Evolutionary conservation across 2,113 vertebrate genomes (phyloP), one percentile per base, ranked within the genome.

Genomic region (Dicrurus megarhynchus): DNA sequence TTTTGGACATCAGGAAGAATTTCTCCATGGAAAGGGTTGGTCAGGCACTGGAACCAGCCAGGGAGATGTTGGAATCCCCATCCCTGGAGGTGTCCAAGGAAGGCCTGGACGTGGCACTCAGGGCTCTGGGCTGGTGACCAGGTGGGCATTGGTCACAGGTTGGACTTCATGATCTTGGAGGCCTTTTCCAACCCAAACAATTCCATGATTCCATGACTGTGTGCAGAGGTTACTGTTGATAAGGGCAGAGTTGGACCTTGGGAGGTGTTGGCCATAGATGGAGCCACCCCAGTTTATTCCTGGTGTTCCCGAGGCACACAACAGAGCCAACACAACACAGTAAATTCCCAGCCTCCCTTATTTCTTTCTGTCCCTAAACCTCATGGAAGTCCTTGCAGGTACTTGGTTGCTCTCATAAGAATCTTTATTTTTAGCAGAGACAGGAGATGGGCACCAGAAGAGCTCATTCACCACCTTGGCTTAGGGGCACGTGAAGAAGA

Each of bases 241-340:
- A 44, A 55, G 27, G 60, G 37, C 57, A 55, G 77, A 71, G n/a
- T 0, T 84, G 59, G 67, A 37, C 27, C 27, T 55, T 18, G 21
- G 55, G 44, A 46, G 24, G 28, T 65, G 12, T 42, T 60, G 32
- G 18, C 59, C 19, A 8, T 8, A n/a, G 39, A 12, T 59, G 44
- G n/a, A 65, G 16, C 46, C 83, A 15, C n/a, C 47, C 33, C 47
- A 8, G 23, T 21, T 91, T 23, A 15, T 28, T 26, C 17, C 52
- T 11, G 26, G 6, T 23, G 20, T 12, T 71, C 27, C 57, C 0
- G 0, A 64, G 63, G 4, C 4, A n/a, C 44, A 8, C 50, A 22
- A 5, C 19, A 32, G 39, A 65, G 5, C 30, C 8, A 16, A 44
- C 33, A 30, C 18, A 8, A 7, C 15, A 3, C n/a, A 14, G 42